These are phyloP conservation scores for Isurus oxyrinchus DNA, from an alignment of 2,113 vertebrate species.

Conservation along the genomic window DNA sequence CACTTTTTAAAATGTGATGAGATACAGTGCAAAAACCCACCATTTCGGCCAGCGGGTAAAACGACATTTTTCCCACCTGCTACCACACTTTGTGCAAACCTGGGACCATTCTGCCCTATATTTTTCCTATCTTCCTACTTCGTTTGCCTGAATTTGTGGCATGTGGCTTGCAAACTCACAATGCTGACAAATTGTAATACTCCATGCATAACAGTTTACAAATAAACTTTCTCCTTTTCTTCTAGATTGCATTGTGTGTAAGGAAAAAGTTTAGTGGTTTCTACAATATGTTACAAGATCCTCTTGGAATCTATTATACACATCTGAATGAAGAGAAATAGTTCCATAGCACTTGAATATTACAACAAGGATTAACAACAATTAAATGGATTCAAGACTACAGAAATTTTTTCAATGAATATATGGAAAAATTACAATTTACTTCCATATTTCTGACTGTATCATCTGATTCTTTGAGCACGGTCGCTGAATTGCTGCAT, in stretches of 20 bases:
- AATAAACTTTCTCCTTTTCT: background rate
- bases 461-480: background rate
- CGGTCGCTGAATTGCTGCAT: background rate
- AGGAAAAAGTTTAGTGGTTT: background rate
- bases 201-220: background rate
- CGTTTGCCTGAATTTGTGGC: background rate
- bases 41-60: too few species aligned
- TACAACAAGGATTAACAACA: background rate
- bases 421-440: background rate
- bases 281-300: background rate
- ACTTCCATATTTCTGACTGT: background rate
- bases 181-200: background rate
- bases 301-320: slow-evolving; percentile 9
- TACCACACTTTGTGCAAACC: too few species aligned
- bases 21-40: too few species aligned
- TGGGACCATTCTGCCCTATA: background rate
- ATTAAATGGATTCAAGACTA: background rate
- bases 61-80: too few species aligned
- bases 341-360: background rate
- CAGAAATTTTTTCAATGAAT: background rate
- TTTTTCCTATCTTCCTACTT: background rate
- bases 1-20: background rate
- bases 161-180: background rate
- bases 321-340: background rate
- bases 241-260: background rate